phyloP scores from a whole-genome alignment of 2,113 vertebrate genomes.

The Dipodomys ordii region DNA sequence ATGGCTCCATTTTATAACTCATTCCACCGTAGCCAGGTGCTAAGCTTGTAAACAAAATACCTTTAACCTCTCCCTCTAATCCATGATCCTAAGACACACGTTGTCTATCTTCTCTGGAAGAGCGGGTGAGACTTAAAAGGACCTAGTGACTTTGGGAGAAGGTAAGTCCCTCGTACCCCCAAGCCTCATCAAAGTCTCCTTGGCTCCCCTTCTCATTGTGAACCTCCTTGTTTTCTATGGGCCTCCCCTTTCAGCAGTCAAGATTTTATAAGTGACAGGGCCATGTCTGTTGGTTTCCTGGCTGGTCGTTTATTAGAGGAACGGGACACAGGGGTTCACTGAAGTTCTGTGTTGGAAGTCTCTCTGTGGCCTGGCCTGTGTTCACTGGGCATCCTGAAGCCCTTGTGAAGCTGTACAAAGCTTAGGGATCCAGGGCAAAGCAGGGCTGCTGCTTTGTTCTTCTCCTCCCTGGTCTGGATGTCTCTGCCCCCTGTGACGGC shows the following conservation, averaged over 20 bases:
- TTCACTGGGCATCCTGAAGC: background rate
- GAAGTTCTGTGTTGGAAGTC: background rate
- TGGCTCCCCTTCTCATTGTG: background rate
- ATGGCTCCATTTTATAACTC: background rate
- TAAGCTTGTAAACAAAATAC: background rate
- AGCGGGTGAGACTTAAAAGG: too few species aligned
- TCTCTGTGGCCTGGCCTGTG: fast-evolving
- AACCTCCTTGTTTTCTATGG: background rate
- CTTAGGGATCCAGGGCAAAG: background rate
- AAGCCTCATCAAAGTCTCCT: background rate
- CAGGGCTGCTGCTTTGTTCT: background rate
- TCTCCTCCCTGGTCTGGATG: background rate
- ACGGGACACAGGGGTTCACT: background rate
- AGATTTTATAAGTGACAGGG: background rate
- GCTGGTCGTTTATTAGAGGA: background rate
- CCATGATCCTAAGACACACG: too few species aligned
- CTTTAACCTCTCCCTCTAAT: background rate
- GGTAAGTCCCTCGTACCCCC: background rate
- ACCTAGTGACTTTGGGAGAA: background rate
- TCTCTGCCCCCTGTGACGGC: background rate
- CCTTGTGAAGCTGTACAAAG: background rate
- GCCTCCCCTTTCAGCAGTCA: background rate
- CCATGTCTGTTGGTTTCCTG: background rate
- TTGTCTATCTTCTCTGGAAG: background rate
- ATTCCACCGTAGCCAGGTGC: too few species aligned